Evolutionary conservation across 2,113 vertebrate genomes (phyloP).

Genomic region (Oryzias woworae): DNA sequence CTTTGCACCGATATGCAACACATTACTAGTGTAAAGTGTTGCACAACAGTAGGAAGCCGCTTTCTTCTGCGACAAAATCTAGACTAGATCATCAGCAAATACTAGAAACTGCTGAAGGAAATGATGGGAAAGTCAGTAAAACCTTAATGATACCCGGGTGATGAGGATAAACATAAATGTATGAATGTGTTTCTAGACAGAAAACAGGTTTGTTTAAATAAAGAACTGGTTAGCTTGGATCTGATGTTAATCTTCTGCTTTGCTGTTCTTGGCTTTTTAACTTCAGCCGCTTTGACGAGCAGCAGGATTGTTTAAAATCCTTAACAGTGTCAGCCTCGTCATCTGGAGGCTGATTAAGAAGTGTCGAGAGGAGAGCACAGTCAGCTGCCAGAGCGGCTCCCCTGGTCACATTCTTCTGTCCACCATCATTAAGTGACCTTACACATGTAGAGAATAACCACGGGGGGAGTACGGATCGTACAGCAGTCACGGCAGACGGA

Average conservation of each 20-base stretch:
- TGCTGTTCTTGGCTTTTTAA: slow-evolving; percentile 19
- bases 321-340: slow-evolving; percentile 64
- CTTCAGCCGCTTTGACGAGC: slow-evolving; percentile 55
- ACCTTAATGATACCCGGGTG: too few species aligned
- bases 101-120: too few species aligned
- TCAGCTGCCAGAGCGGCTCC: slow-evolving; percentile 61
- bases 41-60: too few species aligned
- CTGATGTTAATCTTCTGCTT: slow-evolving; percentile 13
- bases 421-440: slow-evolving; percentile 78
- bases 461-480: slow-evolving; percentile 69
- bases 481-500: slow-evolving; percentile 66
- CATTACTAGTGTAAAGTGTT: too few species aligned
- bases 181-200: not conserved
- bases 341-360: slow-evolving; percentile 71
- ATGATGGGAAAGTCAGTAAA: too few species aligned
- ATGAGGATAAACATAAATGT: not conserved
- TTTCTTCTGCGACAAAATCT: too few species aligned
- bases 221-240: not conserved
- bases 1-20: too few species aligned
- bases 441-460: slow-evolving; percentile 68
- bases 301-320: slow-evolving; percentile 65
- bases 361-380: slow-evolving; percentile 56
- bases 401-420: slow-evolving; percentile 72
- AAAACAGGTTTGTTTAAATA: not conserved
- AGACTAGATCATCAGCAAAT: too few species aligned